These are phyloP conservation scores for Lasioglossum leucozonium DNA, from an alignment of 2,888 invertebrate genomes.

Conservation along the genomic window DNA sequence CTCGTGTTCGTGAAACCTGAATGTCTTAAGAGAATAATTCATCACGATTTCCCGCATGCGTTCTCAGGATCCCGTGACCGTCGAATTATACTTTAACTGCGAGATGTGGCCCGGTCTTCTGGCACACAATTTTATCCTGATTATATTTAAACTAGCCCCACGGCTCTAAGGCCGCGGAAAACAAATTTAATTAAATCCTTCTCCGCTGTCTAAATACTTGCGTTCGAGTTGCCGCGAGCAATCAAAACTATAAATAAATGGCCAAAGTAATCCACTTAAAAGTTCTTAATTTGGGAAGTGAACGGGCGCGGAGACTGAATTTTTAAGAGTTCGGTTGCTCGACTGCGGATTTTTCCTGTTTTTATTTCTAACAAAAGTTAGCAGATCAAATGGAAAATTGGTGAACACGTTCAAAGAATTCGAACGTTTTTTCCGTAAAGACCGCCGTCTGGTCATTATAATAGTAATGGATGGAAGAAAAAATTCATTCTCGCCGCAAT, in stretches of 20 bases:
- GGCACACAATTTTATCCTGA: not conserved
- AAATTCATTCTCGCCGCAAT: not conserved
- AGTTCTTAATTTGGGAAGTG: not conserved
- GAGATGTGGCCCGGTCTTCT: not conserved
- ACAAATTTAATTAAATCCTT: not conserved
- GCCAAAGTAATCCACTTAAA: not conserved
- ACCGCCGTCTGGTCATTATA: not conserved
- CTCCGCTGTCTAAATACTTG: not conserved
- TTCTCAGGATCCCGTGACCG: not conserved
- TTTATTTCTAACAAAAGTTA: not conserved
- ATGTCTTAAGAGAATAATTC: slow-evolving; percentile 48
- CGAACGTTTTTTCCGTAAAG: not conserved
- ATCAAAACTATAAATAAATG: not conserved
- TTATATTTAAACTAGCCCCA: not conserved
- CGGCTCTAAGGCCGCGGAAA: not conserved
- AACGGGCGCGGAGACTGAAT: not conserved
- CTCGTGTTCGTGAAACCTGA: slow-evolving; percentile 34
- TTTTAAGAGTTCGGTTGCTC: not conserved
- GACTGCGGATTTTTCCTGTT: not conserved
- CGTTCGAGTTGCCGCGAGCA: not conserved
- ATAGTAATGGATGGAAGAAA: not conserved
- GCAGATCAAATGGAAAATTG: not conserved
- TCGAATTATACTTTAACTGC: not conserved
- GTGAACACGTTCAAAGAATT: no score
- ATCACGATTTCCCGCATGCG: not conserved